Evolutionary conservation across 1,140 invertebrate genomes (phyloP).

Genomic region (Acromyrmex heyeri): DNA sequence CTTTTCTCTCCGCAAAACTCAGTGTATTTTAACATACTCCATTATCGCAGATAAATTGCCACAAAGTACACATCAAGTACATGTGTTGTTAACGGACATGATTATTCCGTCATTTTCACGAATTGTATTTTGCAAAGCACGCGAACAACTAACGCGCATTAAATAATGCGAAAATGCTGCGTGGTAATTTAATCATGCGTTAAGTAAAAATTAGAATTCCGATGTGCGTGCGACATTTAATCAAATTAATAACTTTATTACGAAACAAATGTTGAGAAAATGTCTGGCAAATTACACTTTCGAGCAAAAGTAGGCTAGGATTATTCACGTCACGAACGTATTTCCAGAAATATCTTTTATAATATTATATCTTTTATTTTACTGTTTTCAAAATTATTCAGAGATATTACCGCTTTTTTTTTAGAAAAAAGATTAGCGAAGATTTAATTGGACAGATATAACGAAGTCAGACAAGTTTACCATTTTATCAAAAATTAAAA

Average conservation of each 20-base stretch:
- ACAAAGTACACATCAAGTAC: not conserved
- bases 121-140: not conserved
- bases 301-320: conserved; percentile 28
- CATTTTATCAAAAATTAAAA: conserved; percentile 1
- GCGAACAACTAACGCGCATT: conserved; percentile 4
- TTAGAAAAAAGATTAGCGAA: not conserved
- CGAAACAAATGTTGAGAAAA: conserved; percentile 30
- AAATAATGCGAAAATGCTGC: conserved; percentile 6
- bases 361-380: not conserved
- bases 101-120: not conserved
- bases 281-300: conserved; percentile 35
- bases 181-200: conserved; percentile 28
- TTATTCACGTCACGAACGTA: conserved; percentile 32
- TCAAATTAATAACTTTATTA: conserved; percentile 47
- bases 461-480: not conserved
- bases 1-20: not conserved
- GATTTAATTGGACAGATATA: conserved; percentile 11
- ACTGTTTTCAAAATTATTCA: not conserved
- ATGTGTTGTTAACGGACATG: not conserved
- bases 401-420: not conserved
- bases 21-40: not conserved
- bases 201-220: conserved; percentile 32
- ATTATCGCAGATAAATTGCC: conserved; percentile 14
- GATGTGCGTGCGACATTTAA: conserved; percentile 28
- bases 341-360: conserved; percentile 37